Conservation (phyloP, 2,888 invertebrate genomes). For the Amblyjoppa fuscipennis region DNA sequence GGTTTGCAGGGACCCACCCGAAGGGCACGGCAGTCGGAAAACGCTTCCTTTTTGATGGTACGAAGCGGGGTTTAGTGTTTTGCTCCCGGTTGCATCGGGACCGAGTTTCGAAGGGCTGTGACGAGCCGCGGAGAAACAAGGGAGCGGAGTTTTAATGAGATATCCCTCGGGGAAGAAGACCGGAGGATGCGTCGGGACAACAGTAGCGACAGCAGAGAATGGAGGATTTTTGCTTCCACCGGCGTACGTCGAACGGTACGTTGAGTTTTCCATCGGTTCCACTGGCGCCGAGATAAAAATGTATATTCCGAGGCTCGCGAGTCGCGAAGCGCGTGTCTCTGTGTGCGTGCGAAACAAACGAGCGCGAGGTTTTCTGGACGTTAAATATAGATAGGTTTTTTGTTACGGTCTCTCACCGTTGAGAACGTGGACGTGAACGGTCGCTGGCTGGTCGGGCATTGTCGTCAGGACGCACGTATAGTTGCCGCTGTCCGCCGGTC, state of each 20-base stretch:
- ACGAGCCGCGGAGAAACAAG: conserved; percentile 1
- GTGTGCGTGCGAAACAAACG: conserved; percentile 3
- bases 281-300: conserved; percentile 21
- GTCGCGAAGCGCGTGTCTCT: background rate
- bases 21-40: too few species aligned
- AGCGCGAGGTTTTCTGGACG: background rate
- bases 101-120: conserved; percentile 14
- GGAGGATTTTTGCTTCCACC: conserved; percentile 14
- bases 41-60: too few species aligned
- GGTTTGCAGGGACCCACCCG: too few species aligned
- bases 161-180: conserved; percentile 20
- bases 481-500: conserved; percentile 86
- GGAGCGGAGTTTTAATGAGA: conserved; percentile 32
- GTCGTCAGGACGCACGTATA: conserved; percentile 86
- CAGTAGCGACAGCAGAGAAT: conserved; percentile 17
- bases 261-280: conserved; percentile 39
- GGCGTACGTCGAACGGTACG: conserved; percentile 18
- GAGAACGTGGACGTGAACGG: conserved; percentile 86
- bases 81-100: conserved; percentile 2
- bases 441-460: conserved; percentile 85
- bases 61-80: background rate
- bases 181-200: background rate
- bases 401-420: conserved; percentile 84
- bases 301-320: conserved; percentile 22
- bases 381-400: conserved; percentile 1